Base-by-base conservation (phyloP, 2,888 invertebrate genomes). In the Torymus aiolomorphi region DNA sequence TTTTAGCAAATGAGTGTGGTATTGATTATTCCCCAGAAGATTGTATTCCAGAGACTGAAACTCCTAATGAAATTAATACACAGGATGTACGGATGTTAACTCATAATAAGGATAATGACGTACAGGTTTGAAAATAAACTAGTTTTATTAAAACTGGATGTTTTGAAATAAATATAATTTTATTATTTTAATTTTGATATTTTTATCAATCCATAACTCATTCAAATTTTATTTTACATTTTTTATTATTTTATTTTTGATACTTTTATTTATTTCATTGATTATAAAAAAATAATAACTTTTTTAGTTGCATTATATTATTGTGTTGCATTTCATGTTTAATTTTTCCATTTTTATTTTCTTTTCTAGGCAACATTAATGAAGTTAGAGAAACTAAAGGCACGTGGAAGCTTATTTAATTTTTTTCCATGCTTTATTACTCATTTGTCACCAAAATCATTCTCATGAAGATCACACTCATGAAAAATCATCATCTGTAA, bases 341-440 rank as follows among this genome's bases (percentile, higher is more conserved):
- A 80, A 83, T 78, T 76, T 76, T 24, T 75, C 79, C 79, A 54
- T 84, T 82, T 83, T 87, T 83, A 82, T 90, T 89, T 91, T 90
- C 90, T 88, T 91, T 92, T 93, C 89, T 92, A 93, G 93, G 93
- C 91, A 86, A 91, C 91, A 90, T 91, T 93, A 90, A 91, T 91
- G 91, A 91, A 92, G 90, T 91, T 92, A 91, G 92, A 92, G 90
- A 91, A 90, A 90, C 90, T 91, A 89, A 93, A 93, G 93, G 93
- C 93, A 93, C 92, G 93, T 93, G 89, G 89, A 87, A 82, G 86
- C 87, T 87, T 87, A 89, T 86, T 88, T 86, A 85, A 87, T 90
- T 89, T 82, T 82, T 72, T 82, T 73, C 63, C 61, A 80, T 75
- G 18, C 51, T 57, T 74, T 49, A 62, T 70, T 59, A 82, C 67